A percentile compares a stretch with the other conserved stretches of the same genome.
These are phyloP conservation scores for Xerus rutilus DNA, from an alignment of 2,797 vertebrate genomes.

Conservation along the genomic window DNA sequence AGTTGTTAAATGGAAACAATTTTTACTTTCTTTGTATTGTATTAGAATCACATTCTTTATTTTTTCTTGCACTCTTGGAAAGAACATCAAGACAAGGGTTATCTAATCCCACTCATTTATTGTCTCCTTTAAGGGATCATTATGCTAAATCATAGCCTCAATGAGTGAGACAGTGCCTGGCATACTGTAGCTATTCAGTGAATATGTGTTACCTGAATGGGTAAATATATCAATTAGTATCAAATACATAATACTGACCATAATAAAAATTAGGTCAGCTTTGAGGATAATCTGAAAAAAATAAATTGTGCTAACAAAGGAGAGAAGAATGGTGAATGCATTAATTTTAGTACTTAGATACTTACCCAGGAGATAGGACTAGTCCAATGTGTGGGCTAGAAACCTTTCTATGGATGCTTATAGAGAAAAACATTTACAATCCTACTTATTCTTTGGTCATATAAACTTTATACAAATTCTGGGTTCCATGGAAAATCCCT, in stretches of 20 bases:
- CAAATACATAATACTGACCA: background rate
- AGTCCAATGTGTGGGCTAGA: background rate
- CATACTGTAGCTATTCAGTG: background rate
- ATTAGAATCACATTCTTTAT: conserved; percentile 17
- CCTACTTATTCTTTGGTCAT: conserved; percentile 2
- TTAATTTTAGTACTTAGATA: conserved; percentile 4
- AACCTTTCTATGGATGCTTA: background rate
- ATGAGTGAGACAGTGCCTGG: background rate
- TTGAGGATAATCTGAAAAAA: background rate
- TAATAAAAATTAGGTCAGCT: conserved; percentile 1
- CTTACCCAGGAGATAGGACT: background rate
- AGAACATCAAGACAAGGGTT: conserved; percentile 1
- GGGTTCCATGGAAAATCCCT: background rate
- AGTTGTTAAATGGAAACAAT: background rate
- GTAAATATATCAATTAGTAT: conserved; percentile 40
- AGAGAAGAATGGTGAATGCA: background rate
- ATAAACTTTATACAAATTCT: background rate
- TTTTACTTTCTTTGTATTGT: background rate
- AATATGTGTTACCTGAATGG: background rate
- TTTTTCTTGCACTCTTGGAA: background rate
- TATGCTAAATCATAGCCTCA: background rate
- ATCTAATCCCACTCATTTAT: background rate
- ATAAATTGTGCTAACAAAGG: background rate
- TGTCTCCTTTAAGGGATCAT: background rate
- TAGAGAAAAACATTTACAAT: background rate